Conservation (phyloP, 2,797 vertebrate species). For the Nyctibius grandis region DNA sequence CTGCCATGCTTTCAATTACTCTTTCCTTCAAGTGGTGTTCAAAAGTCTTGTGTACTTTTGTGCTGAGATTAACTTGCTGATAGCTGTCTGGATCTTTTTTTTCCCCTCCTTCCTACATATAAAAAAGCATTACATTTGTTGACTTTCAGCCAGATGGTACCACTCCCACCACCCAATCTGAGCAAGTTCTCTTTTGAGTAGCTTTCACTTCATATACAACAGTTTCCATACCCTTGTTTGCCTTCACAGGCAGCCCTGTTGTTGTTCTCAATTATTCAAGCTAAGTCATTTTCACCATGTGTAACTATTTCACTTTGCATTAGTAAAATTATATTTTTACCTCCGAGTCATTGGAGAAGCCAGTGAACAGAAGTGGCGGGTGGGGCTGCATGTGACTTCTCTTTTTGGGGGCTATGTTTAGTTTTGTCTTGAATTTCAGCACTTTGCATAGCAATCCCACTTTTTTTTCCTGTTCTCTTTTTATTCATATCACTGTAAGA, state of each 20-base stretch:
- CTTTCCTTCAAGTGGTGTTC: not conserved
- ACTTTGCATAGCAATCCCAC: not conserved
- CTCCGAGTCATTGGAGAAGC: not conserved
- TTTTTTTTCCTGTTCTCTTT: not conserved
- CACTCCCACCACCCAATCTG: conserved; percentile 13
- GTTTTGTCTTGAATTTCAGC: not conserved
- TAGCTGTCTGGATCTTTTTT: not conserved
- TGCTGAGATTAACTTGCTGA: not conserved
- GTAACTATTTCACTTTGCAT: not conserved
- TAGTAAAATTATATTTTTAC: not conserved
- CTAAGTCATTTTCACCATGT: not conserved
- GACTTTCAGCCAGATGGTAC: conserved; percentile 28
- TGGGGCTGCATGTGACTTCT: not conserved
- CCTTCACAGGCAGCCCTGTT: not conserved
- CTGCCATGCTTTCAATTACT: not conserved
- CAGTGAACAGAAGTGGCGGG: not conserved
- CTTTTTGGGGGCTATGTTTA: not conserved
- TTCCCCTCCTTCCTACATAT: not conserved
- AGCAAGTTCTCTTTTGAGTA: not conserved
- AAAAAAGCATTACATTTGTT: not conserved
- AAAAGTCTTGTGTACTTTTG: not conserved
- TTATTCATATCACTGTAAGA: not conserved
- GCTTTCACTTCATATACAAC: not conserved
- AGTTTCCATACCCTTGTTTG: not conserved
- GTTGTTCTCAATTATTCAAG: not conserved